Conservation (phyloP, 2,113 vertebrate genomes). For the Dicentrarchus labrax region DNA sequence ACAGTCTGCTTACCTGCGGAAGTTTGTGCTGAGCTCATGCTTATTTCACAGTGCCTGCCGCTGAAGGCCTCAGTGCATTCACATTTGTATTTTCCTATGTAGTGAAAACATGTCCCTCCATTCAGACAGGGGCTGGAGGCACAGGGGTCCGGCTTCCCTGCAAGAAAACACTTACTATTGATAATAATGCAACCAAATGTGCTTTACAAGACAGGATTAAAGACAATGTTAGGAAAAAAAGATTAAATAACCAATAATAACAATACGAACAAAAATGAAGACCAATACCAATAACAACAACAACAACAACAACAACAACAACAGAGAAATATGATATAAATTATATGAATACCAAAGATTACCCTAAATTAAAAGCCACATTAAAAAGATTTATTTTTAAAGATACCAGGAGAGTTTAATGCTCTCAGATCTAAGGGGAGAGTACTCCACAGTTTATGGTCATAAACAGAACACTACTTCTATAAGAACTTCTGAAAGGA, state of each 20-base stretch:
- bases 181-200: no score
- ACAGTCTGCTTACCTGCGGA: slow-evolving; percentile 73
- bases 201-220: neutral
- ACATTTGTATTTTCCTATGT: slow-evolving; percentile 98
- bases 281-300: no score
- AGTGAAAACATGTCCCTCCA: slow-evolving; percentile 97
- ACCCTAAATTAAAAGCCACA: neutral
- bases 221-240: neutral
- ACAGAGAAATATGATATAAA: neutral
- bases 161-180: slow-evolving; percentile 21
- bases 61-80: slow-evolving; percentile 90
- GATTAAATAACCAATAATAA: neutral
- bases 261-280: neutral
- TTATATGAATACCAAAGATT: neutral
- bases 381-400: neutral
- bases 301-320: neutral
- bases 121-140: slow-evolving; percentile 95
- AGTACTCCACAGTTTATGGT: neutral
- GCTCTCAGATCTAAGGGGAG: neutral
- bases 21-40: slow-evolving; percentile 69
- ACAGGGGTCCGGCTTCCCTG: slow-evolving; percentile 96
- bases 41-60: slow-evolving; percentile 92
- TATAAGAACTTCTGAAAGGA: neutral
- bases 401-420: neutral
- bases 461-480: neutral